A percentile compares a stretch with the other conserved stretches of the same genome.
phyloP scores from a whole-genome alignment of 2,797 vertebrate genomes.

The Gambusia yucatana region DNA sequence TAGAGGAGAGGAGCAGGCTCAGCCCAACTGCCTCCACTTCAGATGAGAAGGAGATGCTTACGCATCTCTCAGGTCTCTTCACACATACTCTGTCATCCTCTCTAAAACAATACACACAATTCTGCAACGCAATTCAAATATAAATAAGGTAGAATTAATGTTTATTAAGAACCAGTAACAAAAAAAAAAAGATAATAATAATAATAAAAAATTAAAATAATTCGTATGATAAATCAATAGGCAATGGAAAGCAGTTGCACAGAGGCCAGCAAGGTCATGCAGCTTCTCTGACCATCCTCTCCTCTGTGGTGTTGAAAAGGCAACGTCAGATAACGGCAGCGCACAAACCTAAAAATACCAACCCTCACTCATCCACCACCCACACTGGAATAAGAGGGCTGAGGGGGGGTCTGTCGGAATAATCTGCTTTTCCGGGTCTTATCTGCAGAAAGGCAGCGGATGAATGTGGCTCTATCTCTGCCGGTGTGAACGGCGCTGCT shows the following conservation, averaged over 20 bases:
- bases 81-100: slow-evolving; percentile 39
- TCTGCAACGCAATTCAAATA: slow-evolving; percentile 1
- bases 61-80: slow-evolving; percentile 74
- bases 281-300: slow-evolving; percentile 73
- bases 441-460: slow-evolving; percentile 87
- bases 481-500: slow-evolving; percentile 67
- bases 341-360: slow-evolving; percentile 84
- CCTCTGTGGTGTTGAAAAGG: slow-evolving; percentile 84
- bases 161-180: slow-evolving; percentile 49
- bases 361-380: slow-evolving; percentile 62
- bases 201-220: slow-evolving; percentile 1
- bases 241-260: slow-evolving; percentile 44
- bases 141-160: neutral
- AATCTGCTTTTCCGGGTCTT: slow-evolving; percentile 90
- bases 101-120: slow-evolving; percentile 24
- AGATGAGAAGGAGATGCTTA: slow-evolving; percentile 75
- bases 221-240: slow-evolving; percentile 30
- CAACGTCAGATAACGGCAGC: slow-evolving; percentile 81
- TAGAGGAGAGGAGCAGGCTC: slow-evolving; percentile 47
- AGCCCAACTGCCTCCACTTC: slow-evolving; percentile 76
- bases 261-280: slow-evolving; percentile 81
- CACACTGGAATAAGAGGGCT: slow-evolving; percentile 71
- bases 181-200: neutral
- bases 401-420: slow-evolving; percentile 74
- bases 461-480: slow-evolving; percentile 85